Conservation (phyloP, 2,888 invertebrate species). For the Drosophila infuscata region DNA sequence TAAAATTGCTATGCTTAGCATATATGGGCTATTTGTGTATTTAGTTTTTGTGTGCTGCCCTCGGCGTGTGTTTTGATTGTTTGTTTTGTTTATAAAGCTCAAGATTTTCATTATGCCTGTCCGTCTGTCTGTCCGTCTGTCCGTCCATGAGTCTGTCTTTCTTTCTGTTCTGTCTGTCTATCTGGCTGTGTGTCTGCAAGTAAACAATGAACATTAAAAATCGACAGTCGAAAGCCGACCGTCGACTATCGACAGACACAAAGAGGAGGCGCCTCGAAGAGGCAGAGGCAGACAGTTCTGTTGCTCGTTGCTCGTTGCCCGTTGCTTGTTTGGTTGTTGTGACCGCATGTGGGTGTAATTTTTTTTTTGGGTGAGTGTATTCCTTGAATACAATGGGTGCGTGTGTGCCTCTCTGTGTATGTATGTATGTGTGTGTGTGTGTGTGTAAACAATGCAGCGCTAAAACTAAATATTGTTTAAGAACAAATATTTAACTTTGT, state of each 20-base stretch:
- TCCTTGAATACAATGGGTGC: slow-evolving; percentile 35
- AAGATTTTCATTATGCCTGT: slow-evolving; percentile 69
- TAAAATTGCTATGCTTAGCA: background rate
- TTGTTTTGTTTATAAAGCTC: slow-evolving; percentile 80
- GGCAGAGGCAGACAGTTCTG: slow-evolving; percentile 40
- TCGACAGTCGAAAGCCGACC: slow-evolving; percentile 56
- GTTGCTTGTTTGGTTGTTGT: slow-evolving; percentile 51
- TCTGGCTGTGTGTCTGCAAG: slow-evolving; percentile 45
- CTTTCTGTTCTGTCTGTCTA: slow-evolving; percentile 1
- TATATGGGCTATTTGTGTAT: background rate
- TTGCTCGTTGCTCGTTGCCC: slow-evolving; percentile 43
- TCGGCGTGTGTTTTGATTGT: slow-evolving; percentile 69
- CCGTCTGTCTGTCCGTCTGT: slow-evolving; percentile 6
- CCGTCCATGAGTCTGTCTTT: background rate
- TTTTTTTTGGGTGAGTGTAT: slow-evolving; percentile 28
- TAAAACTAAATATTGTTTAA: slow-evolving; percentile 79
- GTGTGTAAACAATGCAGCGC: slow-evolving; percentile 76
- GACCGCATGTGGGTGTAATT: slow-evolving; percentile 45
- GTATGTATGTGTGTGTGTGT: slow-evolving; percentile 26
- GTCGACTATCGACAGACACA: slow-evolving; percentile 52
- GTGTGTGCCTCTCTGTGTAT: slow-evolving; percentile 3
- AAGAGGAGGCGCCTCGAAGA: slow-evolving; percentile 21
- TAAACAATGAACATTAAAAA: slow-evolving; percentile 63
- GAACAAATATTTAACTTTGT: slow-evolving; percentile 77
- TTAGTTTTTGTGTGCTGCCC: slow-evolving; percentile 23